Base-by-base conservation (phyloP, 2,797 vertebrate genomes). In the Euthynnus affinis region DNA sequence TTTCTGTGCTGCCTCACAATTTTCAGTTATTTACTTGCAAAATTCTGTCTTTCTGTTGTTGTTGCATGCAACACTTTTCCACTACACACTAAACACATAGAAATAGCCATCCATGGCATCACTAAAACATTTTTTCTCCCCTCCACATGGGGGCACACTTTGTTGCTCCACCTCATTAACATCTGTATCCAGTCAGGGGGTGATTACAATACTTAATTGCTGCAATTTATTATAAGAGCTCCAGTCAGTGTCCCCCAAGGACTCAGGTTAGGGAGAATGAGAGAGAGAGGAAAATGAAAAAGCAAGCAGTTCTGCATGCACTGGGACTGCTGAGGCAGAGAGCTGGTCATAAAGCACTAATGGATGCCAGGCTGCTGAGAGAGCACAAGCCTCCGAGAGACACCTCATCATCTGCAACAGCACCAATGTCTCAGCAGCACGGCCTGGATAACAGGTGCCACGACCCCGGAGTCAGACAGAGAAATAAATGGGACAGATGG, bases 121-220 rank as follows among this genome's bases (percentile, higher is more conserved):
- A 20, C 53, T 48, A 34, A 25, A 53, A 23, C 25, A 23, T 71
- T 75, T 73, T 52, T 7, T 18, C 20, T 74, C 56, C 61, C 67
- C 64, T 49, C 82, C 78, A 86, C 62, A 42, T 25, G 56, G 52
- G 65, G 86, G 77, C 69, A 61, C 9, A 74, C 63, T 79, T 52
- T 83, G 58, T 77, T 86, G 27, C 51, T 77, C 57, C 51, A 65
- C 63, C 71, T 59, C 62, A 83, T 82, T 84, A 85, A 74, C 78
- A 64, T 75, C 64, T 66, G 76, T 81, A 77, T 79, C 52, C 22
- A 61, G 71, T 80, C 46, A 46, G 8, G 2, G 62, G 76, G 60
- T 84, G 84, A 88, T 91, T 89, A 85, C 32, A 62, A 62, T 32
- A 68, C 69, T 70, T 87, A 89, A 90, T 89, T 87, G 82, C 59